These are phyloP conservation scores for Tenthredo distinguenda DNA, from an alignment of 2,888 invertebrate genomes.

Conservation along the genomic window DNA sequence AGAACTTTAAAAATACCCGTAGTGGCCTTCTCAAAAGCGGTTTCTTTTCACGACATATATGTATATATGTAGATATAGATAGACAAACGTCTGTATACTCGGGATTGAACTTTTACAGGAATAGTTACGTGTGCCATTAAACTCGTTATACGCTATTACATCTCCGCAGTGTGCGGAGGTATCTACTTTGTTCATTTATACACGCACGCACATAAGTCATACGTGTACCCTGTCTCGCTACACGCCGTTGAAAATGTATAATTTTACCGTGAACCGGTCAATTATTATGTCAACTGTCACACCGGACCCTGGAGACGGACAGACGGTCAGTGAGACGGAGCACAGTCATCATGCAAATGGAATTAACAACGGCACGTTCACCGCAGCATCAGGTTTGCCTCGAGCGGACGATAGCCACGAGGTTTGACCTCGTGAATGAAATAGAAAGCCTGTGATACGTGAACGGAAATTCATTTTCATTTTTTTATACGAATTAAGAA, in stretches of 20 bases:
- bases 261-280: constrained; percentile 33
- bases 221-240: not conserved
- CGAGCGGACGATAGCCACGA: not conserved
- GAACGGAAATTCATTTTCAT: too few relatives aligned
- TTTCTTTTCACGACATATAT: constrained; percentile 13
- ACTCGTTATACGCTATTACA: constrained; percentile 27
- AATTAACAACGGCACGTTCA: constrained; percentile 23
- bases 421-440: constrained; percentile 20
- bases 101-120: not conserved
- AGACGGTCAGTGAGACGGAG: not conserved
- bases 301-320: not conserved
- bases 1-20: not conserved
- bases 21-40: constrained; percentile 15
- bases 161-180: not conserved
- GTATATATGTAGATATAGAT: not conserved
- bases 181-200: not conserved
- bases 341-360: constrained; percentile 30
- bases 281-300: constrained; percentile 40
- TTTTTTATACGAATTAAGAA: too few relatives aligned
- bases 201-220: not conserved
- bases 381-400: not conserved
- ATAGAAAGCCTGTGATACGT: not conserved
- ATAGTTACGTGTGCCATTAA: constrained; percentile 18
- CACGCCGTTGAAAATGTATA: constrained; percentile 18
- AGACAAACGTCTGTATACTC: not conserved